Conservation (phyloP, 2,888 invertebrate genomes). For the Eristalinus sepulchralis region DNA sequence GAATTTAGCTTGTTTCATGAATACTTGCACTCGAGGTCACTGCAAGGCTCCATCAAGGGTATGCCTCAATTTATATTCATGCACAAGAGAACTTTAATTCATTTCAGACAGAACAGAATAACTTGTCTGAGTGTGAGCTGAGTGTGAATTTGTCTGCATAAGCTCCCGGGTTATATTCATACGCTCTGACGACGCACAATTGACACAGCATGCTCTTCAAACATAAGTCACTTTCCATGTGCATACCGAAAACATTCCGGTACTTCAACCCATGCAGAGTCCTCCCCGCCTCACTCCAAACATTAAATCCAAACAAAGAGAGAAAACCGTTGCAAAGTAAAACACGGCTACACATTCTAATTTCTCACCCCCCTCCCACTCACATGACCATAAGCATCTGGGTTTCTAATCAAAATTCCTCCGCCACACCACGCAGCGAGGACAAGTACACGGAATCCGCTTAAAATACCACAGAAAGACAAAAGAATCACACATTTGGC, state of each 20-base stretch:
- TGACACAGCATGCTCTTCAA: neutral
- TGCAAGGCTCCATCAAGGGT: no score
- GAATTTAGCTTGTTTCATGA: no score
- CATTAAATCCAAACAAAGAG: slow-evolving; percentile 1
- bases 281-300: neutral
- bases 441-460: slow-evolving; percentile 36
- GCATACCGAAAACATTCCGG: neutral
- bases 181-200: neutral
- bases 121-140: no score
- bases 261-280: neutral
- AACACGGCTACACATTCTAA: slow-evolving; percentile 45
- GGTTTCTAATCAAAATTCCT: slow-evolving; percentile 69
- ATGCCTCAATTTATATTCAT: no score
- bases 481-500: slow-evolving; percentile 54
- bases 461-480: slow-evolving; percentile 31
- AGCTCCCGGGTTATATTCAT: neutral
- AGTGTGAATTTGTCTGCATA: neutral
- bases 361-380: slow-evolving; percentile 46
- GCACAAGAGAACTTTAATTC: neutral
- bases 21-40: no score
- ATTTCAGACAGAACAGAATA: neutral
- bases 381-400: slow-evolving; percentile 43
- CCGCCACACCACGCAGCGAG: slow-evolving; percentile 28
- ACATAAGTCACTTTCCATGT: neutral
- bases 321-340: neutral